A percentile compares a stretch with the other conserved stretches of the same genome.
These are phyloP conservation scores for Lamprotornis superbus DNA, from an alignment of 2,113 vertebrate genomes.

Conservation along the genomic window DNA sequence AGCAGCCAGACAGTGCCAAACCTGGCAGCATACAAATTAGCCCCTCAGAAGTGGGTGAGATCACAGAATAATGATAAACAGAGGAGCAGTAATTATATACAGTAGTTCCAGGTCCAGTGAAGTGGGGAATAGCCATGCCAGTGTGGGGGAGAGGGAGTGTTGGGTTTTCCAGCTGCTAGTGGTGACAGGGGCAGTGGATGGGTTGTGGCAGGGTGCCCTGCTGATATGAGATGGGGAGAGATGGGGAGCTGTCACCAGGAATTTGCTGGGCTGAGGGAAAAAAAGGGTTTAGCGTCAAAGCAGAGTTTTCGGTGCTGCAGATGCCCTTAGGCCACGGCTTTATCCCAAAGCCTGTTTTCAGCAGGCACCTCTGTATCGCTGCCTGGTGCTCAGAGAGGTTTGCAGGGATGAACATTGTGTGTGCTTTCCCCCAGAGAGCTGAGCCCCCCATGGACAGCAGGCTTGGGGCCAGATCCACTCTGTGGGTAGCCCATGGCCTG, in stretches of 20 bases:
- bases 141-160: background rate
- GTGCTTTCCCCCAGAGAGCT: background rate
- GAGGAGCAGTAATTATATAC: background rate
- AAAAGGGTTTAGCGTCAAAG: background rate
- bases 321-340: background rate
- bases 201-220: background rate
- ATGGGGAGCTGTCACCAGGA: background rate
- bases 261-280: background rate
- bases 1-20: slow-evolving; percentile 27
- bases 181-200: background rate
- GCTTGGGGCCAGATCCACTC: accelerated
- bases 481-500: accelerated
- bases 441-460: background rate
- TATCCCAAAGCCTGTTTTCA: background rate
- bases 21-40: slow-evolving; percentile 61
- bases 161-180: background rate
- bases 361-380: background rate
- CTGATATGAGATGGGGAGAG: background rate
- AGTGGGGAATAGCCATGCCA: background rate
- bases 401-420: background rate
- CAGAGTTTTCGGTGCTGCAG: background rate
- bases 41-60: slow-evolving; percentile 20
- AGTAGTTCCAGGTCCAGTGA: background rate
- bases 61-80: background rate
- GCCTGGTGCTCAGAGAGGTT: background rate